These are phyloP conservation scores for Malurus cyaneus DNA, from an alignment of 2,113 vertebrate species.

Conservation along the genomic window DNA sequence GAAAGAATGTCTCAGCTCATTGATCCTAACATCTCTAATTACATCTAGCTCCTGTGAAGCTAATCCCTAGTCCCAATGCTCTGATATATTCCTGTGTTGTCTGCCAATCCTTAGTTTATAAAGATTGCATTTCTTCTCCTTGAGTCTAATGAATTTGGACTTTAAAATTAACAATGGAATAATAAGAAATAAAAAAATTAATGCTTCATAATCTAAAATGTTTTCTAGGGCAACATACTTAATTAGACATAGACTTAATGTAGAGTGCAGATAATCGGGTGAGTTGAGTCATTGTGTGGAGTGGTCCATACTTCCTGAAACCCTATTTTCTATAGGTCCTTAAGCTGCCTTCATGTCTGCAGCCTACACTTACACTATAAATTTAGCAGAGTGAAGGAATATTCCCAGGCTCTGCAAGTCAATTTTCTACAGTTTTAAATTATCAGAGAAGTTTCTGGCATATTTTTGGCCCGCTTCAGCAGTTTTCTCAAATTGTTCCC, in stretches of 20 bases:
- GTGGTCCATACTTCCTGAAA: background rate
- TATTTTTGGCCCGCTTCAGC: background rate
- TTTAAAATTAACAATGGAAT: background rate
- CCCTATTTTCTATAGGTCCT: background rate
- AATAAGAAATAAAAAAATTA: background rate
- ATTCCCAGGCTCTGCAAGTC: background rate
- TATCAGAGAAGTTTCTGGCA: background rate
- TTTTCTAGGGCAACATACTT: background rate
- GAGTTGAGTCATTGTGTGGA: background rate
- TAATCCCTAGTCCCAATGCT: background rate
- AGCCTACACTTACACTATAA: background rate
- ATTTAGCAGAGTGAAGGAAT: background rate
- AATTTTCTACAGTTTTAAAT: background rate
- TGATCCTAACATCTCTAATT: background rate
- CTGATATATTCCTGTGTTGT: background rate
- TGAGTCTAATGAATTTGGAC: background rate
- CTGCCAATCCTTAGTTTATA: background rate
- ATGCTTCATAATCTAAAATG: background rate
- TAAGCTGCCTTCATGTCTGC: background rate
- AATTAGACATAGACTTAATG: background rate
- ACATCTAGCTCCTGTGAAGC: background rate
- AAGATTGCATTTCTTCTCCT: background rate
- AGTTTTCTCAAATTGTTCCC: conserved; percentile 6
- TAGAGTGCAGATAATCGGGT: background rate
- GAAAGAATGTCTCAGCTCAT: background rate